Base-by-base conservation (phyloP, 2,113 vertebrate species). In the Sturnus vulgaris region DNA sequence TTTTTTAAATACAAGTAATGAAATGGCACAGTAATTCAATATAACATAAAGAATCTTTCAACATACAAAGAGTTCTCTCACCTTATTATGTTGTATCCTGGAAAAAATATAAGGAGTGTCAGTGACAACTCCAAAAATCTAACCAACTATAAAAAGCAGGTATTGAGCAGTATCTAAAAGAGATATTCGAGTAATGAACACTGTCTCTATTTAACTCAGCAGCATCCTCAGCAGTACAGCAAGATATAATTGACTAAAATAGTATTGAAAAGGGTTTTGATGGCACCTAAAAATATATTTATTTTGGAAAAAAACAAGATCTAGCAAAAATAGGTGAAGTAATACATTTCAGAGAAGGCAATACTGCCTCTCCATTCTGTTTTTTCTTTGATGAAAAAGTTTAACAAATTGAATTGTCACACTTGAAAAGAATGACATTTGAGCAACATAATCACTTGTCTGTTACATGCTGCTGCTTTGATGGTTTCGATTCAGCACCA, bases 381-480 rank as follows among this genome's bases (percentile, higher is more conserved):
- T 80, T 77, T 50, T 46, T 56, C 56, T 86, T 70, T 37, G 35
- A 81, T 76, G 70, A 91, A 84, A 39, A 84, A 13, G 27, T 84
- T 91, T 65, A 71, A 71, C 80, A 86, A 93, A 86, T 64, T 40
- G 66, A 95, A 88, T 79, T 82, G 82, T 71, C 65, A 79, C 53
- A 68, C 72, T 81, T 70, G 50, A 94, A 89, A 91, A 35, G 44
- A 68, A 75, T 72, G 52, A 59, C 69, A 82, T 91, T 92, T 87
- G 50, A 84, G 70, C 52, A 87, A 68, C 52, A 52, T 68, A 84
- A 84, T 84, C 80, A 75, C 69, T 93, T 64, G 78, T 83, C 49
- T 87, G 57, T 78, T 87, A 60, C 89, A 82, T 15, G 53, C 44
- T 92, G 86, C 79, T 86, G 72, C 86, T 86, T 90, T 94, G 69